phyloP scores from a whole-genome alignment of 2,113 vertebrate genomes.

The Puntigrus tetrazona region DNA sequence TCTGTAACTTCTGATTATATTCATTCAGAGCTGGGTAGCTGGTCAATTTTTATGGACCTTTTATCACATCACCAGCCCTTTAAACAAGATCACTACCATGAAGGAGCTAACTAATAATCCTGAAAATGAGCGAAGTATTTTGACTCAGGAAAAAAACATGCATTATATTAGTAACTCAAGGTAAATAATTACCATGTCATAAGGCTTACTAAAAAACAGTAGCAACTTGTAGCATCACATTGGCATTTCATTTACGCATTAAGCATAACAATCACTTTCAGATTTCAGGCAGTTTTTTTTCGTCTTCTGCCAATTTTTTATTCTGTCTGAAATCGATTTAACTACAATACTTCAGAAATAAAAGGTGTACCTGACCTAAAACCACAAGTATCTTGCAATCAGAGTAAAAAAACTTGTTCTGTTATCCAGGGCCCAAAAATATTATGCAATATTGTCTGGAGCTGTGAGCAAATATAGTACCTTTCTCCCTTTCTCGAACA shows the following conservation, averaged over 20 bases:
- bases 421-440: background rate
- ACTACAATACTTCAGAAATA: background rate
- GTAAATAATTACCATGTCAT: background rate
- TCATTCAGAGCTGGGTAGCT: background rate
- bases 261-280: background rate
- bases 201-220: background rate
- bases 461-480: no score
- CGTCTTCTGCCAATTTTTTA: background rate
- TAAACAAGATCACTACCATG: conserved; percentile 9
- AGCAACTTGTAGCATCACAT: background rate
- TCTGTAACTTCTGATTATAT: conserved; percentile 33
- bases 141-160: background rate
- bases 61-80: conserved; percentile 6
- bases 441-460: background rate
- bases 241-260: background rate
- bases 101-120: background rate
- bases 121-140: background rate
- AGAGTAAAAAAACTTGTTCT: background rate
- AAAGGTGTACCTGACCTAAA: background rate
- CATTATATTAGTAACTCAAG: background rate
- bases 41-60: conserved; percentile 24
- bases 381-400: background rate
- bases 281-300: background rate
- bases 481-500: no score
- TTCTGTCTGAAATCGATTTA: background rate